phyloP scores from a whole-genome alignment of 1,140 invertebrate species.

The Trachymyrmex septentrionalis region DNA sequence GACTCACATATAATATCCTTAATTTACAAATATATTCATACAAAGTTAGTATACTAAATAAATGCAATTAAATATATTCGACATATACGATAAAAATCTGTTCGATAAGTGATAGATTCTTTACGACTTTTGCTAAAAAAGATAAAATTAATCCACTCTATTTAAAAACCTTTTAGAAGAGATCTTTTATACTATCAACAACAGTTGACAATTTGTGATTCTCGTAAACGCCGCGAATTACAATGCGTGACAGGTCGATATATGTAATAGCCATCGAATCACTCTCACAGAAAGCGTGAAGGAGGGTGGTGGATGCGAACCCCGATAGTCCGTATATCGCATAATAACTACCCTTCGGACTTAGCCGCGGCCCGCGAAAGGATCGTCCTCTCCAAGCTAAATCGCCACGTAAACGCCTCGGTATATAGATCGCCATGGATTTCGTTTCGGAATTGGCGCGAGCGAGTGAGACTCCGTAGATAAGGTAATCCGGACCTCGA shows the following conservation, averaged over 20 bases:
- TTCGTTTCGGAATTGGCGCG: conserved; percentile 78
- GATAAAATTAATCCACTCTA: not conserved
- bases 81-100: not conserved
- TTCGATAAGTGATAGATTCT: conserved; percentile 37
- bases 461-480: conserved; percentile 83
- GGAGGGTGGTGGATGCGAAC: conserved; percentile 35
- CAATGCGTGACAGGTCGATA: conserved; percentile 42
- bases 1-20: not conserved
- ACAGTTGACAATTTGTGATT: conserved; percentile 27
- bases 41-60: conserved; percentile 76
- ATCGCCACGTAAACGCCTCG: conserved; percentile 78
- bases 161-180: not conserved
- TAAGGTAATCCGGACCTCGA: conserved; percentile 85
- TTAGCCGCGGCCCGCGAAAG: conserved; percentile 64
- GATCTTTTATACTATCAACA: not conserved
- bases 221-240: conserved; percentile 66
- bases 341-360: conserved; percentile 66
- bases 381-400: conserved; percentile 70
- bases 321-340: conserved; percentile 64
- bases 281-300: conserved; percentile 26
- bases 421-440: conserved; percentile 75
- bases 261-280: conserved; percentile 1
- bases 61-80: conserved; percentile 74
- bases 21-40: not conserved
- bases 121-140: not conserved